Base-by-base conservation (phyloP, 2,113 vertebrate genomes). In the Scatophagus argus region DNA sequence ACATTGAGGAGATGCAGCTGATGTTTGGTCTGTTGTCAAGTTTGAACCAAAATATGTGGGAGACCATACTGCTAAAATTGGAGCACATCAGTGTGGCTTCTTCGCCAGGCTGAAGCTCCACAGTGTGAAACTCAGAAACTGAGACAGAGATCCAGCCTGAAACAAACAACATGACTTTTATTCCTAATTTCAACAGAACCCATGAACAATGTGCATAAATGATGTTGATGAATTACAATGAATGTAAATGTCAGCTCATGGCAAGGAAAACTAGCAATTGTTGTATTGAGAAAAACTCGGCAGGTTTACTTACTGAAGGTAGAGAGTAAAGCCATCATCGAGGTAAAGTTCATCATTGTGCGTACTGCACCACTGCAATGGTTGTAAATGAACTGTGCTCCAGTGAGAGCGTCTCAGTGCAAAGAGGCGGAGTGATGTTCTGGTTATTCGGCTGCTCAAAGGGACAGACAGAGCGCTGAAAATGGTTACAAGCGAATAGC, bases 71-170 rank as follows among this genome's bases (percentile, higher is more conserved):
- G 39, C 60, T 55, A 21, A 76, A 64, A 31, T 77, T 85, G 29
- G 12, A 0, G 54, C 79, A 75, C 1, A 1, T 6, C 36, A 86
- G 43, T 6, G 71, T 77, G 66, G 59, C 38, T 0, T 80, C 31
- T 60, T 46, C 7, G 27, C 62, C 84, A 14, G 39, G 1, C 0
- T 51, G 32, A 2, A 68, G 36, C 34, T 52, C 25, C 61, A 80
- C 0, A 36, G 34, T 63, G 34, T 56, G 32, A 61, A 4, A 6
- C 52, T 46, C 36, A 44, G 61, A 25, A 4, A 2, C 46, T 12
- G 49, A 63, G 47, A 46, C 63, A 19, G 49, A 70, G 19, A 52
- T 70, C 59, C 65, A 79, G 36, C 49, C 67, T 85, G 77, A 67
- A n/a, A 66, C 49, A 61, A 41, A 59, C 0, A 7, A 21, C 6